A percentile compares a stretch with the other conserved stretches of the same genome.
Conservation (phyloP, 1,140 invertebrate species). For the Vanessa atalanta region DNA sequence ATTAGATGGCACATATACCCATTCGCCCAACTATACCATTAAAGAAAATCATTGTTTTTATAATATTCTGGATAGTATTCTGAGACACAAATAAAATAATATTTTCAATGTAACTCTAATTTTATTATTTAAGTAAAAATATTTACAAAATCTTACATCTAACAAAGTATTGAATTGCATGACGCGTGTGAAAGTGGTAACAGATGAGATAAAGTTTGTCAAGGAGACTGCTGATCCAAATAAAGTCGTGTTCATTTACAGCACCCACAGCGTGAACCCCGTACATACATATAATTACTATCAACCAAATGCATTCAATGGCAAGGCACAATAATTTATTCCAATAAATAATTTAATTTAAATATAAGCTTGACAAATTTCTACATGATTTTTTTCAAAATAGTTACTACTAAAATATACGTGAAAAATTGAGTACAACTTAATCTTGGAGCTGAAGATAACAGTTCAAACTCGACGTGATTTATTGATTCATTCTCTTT, state of each 20-base stretch:
- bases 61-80: background rate
- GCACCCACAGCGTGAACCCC: constrained; percentile 11
- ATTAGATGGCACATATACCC: no score
- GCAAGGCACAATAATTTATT: constrained; percentile 70
- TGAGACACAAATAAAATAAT: constrained; percentile 45
- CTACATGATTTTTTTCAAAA: constrained; percentile 48
- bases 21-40: no score
- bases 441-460: constrained; percentile 15
- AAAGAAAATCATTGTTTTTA: no score
- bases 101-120: constrained; percentile 54
- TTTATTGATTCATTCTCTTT: constrained; percentile 49
- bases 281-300: constrained; percentile 33
- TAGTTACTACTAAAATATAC: constrained; percentile 16
- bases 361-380: constrained; percentile 37
- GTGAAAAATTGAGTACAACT: constrained; percentile 7
- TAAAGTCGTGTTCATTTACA: background rate
- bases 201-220: constrained; percentile 42
- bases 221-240: constrained; percentile 18
- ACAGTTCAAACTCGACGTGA: constrained; percentile 54
- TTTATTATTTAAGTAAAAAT: constrained; percentile 71
- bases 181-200: constrained; percentile 64
- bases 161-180: constrained; percentile 77
- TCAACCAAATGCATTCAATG: constrained; percentile 74
- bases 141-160: constrained; percentile 76
- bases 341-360: constrained; percentile 73